Base-by-base conservation (phyloP, 1,140 invertebrate species). In the Zaprionus tsacasi region DNA sequence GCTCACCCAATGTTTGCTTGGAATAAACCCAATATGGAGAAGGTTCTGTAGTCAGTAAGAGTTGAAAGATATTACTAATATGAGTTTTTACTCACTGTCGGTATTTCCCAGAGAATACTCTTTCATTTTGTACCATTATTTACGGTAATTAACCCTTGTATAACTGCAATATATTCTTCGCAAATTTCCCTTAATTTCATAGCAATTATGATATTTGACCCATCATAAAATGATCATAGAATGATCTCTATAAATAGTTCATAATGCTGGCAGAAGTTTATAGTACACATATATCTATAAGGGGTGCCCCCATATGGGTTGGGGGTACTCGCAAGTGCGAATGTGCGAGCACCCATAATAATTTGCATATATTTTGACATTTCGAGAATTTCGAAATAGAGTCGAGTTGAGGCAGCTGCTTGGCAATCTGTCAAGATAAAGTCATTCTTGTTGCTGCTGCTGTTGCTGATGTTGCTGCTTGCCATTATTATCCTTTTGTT, bases 371-470 rank as follows among this genome's bases (percentile, higher is more conserved):
- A 13, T 54, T 54, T 54, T 55, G 27, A n/a, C 27, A 55, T 55
- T 55, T 55, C 12, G 12, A 33, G 13, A 30, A 30, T 55, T 33
- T 12, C 27, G n/a, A 55, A 55, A 43, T 48, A 21, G 13, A 52
- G 12, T 52, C 25, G 33, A 64, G 72, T 70, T 63, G 27, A 58
- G 67, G 66, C 67, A 75, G 67, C 67, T 70, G 59, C 72, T 81
- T 70, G 70, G 78, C 79, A 88, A 88, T 88, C 83, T 88, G 83
- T 83, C 83, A 87, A 81, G 83, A 82, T 87, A 87, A 87, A 87
- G 79, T 83, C 83, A 88, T 88, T 87, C 79, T 87, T 80, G 82
- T 77, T 86, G 76, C 70, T 86, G 15, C 7, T 21, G 21, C n/a
- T n/a, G 12, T n/a, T 40, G 38, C 6, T 40, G n/a, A 1, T 86